Base-by-base conservation (phyloP, 2,113 vertebrate genomes). In the Semnornis frantzii region DNA sequence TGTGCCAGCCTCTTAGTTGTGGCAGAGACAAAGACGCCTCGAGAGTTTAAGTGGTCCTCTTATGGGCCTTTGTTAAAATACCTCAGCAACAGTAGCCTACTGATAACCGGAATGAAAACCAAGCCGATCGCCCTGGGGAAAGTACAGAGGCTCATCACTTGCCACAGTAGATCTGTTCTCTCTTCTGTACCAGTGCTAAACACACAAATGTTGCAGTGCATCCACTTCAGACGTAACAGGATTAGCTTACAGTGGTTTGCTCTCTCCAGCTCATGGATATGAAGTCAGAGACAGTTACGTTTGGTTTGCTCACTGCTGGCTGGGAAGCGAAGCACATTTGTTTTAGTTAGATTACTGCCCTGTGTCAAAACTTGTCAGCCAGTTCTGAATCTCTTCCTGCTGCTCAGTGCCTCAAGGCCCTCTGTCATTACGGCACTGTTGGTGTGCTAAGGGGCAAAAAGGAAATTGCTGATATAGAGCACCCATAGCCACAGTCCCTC, bases 281-380 rank as follows among this genome's bases (percentile, higher is more conserved):
- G 15, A 59, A 31, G 15, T 31, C 59, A 79, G 12, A 71, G 42
- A 50, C 30, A 64, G 31, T 30, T 60, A 15, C 14, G 62, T 19
- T 54, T 12, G 1, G 72, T 69, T 81, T 77, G 42, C 60, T 81
- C 19, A 33, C 28, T 37, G 78, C 55, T 19, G 50, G 24, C 30
- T 31, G 44, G 59, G 80, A 80, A 72, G 25, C 39, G 60, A 46
- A 65, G 57, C 37, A 66, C 37, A 54, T 70, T 68, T 87, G 55
- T 5, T 82, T 90, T 48, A 79, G 79, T 33, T 69, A 42, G 9
- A 87, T 58, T 74, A 55, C 2, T 78, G 12, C 39, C 74, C 54
- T 91, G 65, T 86, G 58, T 92, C 64, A 87, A 75, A 87, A 87
- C 65, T 87, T 59, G 34, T 75, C 75, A 85, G n/a, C 58, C 69